Percentiles rank a stretch among this genome's conserved stretches.
phyloP scores from a whole-genome alignment of 2,113 vertebrate genomes.

The Rhinichthys klamathensis region DNA sequence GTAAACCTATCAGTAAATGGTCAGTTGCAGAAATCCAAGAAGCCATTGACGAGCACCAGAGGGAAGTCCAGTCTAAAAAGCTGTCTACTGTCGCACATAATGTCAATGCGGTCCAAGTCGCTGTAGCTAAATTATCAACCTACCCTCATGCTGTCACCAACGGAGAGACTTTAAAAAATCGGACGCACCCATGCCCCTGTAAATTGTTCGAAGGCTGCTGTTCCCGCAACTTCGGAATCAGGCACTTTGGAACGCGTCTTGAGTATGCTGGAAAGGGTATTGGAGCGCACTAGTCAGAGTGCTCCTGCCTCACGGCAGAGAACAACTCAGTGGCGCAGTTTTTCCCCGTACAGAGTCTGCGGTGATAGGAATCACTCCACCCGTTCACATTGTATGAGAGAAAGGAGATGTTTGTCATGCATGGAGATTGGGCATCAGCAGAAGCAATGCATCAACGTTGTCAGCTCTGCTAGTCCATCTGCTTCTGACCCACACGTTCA shows the following conservation, averaged over 20 bases:
- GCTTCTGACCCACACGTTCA: too few relatives aligned
- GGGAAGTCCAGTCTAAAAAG: not conserved
- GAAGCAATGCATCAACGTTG: too few relatives aligned
- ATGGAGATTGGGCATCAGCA: too few relatives aligned
- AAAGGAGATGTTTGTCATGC: too few relatives aligned
- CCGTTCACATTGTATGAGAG: too few relatives aligned
- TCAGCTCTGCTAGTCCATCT: too few relatives aligned
- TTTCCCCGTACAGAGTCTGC: too few relatives aligned
- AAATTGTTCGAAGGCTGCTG: not conserved
- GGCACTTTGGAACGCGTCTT: not conserved
- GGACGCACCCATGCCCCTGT: not conserved
- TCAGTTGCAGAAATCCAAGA: not conserved
- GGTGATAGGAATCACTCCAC: too few relatives aligned
- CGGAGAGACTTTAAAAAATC: not conserved
- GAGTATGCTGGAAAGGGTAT: not conserved
- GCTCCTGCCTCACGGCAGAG: not conserved
- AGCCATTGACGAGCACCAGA: constrained; percentile 10
- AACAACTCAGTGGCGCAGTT: not conserved
- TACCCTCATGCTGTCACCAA: too few relatives aligned
- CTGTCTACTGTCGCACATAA: not conserved
- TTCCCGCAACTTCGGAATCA: too few relatives aligned
- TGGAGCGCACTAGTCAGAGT: not conserved
- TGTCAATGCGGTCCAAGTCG: not conserved
- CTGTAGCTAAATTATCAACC: not conserved
- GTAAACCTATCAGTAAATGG: constrained; percentile 25